Conservation (phyloP, 2,888 invertebrate genomes). For the Branchellion lobata region DNA sequence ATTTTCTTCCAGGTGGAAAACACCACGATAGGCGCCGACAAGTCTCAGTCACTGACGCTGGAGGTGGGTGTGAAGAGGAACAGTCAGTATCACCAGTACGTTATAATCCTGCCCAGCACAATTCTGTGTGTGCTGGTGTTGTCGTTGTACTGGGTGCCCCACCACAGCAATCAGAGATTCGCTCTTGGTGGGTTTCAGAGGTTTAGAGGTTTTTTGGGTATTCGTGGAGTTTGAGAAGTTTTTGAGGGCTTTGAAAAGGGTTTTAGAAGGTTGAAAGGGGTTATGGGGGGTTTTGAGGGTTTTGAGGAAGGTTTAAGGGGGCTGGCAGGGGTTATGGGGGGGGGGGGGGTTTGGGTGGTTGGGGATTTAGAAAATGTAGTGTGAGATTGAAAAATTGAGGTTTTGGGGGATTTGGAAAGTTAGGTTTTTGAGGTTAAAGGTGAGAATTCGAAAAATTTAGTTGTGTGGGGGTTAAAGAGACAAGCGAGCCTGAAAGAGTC, state of each 20-base stretch:
- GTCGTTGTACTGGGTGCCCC: conserved; percentile 48
- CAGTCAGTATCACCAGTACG: conserved; percentile 44
- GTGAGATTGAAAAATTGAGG: background rate
- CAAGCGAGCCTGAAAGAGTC: too few relatives aligned
- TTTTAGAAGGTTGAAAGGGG: background rate
- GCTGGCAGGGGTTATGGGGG: background rate
- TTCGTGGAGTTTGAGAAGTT: background rate
- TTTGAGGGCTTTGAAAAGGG: background rate
- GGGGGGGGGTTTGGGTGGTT: background rate
- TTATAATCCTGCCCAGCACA: conserved; percentile 47
- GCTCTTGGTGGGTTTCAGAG: conserved; percentile 37
- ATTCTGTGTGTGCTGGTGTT: conserved; percentile 45
- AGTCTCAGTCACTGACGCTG: too few relatives aligned
- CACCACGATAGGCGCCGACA: background rate
- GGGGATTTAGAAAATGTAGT: background rate
- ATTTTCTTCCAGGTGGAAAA: too few relatives aligned
- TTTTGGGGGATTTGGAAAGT: background rate
- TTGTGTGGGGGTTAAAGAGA: too few relatives aligned
- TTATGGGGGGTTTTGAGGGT: background rate
- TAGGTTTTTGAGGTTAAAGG: background rate
- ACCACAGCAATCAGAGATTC: conserved; percentile 46
- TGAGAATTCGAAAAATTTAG: background rate
- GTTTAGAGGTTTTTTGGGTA: background rate
- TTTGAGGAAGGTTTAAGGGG: background rate
- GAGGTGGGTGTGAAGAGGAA: conserved; percentile 34